Conservation (phyloP, 2,113 vertebrate genomes). For the Carollia perspicillata region DNA sequence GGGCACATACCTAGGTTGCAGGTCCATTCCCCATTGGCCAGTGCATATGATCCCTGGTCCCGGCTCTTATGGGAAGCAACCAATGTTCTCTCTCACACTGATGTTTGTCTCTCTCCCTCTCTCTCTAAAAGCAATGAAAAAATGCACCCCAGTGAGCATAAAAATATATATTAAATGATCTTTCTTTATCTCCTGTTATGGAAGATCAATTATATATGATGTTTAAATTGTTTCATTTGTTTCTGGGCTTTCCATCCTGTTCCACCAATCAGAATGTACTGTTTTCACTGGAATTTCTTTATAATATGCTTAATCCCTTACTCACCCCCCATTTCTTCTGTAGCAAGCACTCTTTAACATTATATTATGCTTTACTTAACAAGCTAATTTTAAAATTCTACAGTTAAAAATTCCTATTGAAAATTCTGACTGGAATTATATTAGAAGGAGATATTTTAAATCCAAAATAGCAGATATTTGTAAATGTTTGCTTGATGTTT, state of each 20-base stretch:
- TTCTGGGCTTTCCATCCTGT: constrained; percentile 22
- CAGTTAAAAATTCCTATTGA: constrained; percentile 37
- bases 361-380: not conserved
- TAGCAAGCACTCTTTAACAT: constrained; percentile 24
- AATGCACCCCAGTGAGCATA: too few species aligned
- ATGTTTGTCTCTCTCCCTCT: too few species aligned
- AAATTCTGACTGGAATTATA: constrained; percentile 29
- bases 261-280: not conserved
- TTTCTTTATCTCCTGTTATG: constrained; percentile 38
- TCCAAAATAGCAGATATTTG: not conserved
- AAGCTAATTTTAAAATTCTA: constrained; percentile 13
- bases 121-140: too few species aligned
- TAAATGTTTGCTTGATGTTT: constrained; percentile 20
- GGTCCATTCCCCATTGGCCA: too few species aligned
- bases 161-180: not conserved
- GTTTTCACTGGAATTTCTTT: constrained; percentile 15
- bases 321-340: not conserved
- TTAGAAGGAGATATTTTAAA: constrained; percentile 31
- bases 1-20: too few species aligned
- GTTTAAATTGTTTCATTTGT: not conserved
- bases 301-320: not conserved
- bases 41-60: too few species aligned
- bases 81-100: too few species aligned
- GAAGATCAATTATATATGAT: not conserved
- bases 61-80: too few species aligned